Conservation (phyloP, 2,888 invertebrate species). For the Drosophila anomalipes region DNA sequence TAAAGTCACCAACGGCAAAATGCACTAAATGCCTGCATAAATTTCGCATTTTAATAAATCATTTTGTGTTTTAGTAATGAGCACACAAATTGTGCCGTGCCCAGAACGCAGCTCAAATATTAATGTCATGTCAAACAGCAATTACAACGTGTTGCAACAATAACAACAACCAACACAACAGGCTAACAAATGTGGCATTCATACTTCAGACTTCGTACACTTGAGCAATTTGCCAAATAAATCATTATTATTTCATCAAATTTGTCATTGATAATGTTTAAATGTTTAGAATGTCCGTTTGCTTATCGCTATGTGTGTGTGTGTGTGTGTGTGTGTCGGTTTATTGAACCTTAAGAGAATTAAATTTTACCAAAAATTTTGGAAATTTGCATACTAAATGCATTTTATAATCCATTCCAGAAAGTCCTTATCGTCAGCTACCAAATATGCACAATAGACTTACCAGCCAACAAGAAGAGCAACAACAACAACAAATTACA, state of each 20-base stretch:
- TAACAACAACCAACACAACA: conserved; percentile 30
- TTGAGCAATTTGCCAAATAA: conserved; percentile 78
- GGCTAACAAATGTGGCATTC: conserved; percentile 58
- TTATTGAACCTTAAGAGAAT: conserved; percentile 11
- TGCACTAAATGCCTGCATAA: conserved; percentile 55
- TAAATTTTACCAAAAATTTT: conserved; percentile 26
- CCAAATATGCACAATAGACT: conserved; percentile 23
- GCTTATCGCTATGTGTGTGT: not conserved
- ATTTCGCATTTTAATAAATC: conserved; percentile 74
- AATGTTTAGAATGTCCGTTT: conserved; percentile 16
- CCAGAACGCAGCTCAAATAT: conserved; percentile 65
- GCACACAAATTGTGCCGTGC: conserved; percentile 29
- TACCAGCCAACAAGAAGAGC: conserved; percentile 2
- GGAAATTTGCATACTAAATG: conserved; percentile 48
- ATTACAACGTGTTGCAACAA: conserved; percentile 71
- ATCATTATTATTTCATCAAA: conserved; percentile 81
- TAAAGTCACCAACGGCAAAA: conserved; percentile 33
- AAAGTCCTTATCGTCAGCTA: conserved; percentile 34
- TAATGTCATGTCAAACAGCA: conserved; percentile 81
- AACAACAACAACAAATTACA: not conserved
- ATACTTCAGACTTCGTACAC: conserved; percentile 65
- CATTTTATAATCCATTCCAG: conserved; percentile 33
- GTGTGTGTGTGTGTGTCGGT: not conserved
- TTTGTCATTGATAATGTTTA: conserved; percentile 76
- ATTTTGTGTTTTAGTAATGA: conserved; percentile 73